phyloP scores from a whole-genome alignment of 1,140 invertebrate species.

The Hyphantria cunea region DNA sequence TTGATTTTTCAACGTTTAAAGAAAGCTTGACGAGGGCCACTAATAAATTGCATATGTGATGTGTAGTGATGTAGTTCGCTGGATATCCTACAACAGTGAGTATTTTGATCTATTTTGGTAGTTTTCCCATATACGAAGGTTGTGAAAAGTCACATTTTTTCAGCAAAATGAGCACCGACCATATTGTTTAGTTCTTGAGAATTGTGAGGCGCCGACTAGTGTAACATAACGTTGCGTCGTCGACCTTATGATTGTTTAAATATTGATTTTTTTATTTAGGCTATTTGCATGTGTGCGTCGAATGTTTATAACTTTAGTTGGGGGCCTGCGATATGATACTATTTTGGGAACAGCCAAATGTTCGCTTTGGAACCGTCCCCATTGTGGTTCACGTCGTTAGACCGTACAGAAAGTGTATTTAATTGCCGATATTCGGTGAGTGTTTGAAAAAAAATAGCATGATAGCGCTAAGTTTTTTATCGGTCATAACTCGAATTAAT shows the following conservation, averaged over 20 bases:
- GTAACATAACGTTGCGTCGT: constrained; percentile 40
- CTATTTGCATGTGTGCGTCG: constrained; percentile 28
- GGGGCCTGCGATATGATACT: constrained; percentile 50
- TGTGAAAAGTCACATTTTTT: constrained; percentile 71
- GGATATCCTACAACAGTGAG: constrained; percentile 45
- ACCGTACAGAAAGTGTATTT: constrained; percentile 29
- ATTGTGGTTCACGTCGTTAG: constrained; percentile 21
- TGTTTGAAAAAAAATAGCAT: constrained; percentile 18
- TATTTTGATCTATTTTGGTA: constrained; percentile 57
- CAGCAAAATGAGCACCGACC: constrained; percentile 60
- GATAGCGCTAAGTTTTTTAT: constrained; percentile 24
- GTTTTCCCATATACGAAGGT: constrained; percentile 56
- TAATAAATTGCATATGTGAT: constrained; percentile 71
- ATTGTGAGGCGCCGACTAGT: background rate
- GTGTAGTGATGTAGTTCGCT: constrained; percentile 38
- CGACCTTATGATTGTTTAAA: constrained; percentile 62
- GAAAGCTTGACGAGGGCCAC: constrained; percentile 44
- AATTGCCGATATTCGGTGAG: constrained; percentile 19
- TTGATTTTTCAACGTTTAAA: constrained; percentile 76
- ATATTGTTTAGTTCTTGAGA: constrained; percentile 38
- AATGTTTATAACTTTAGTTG: constrained; percentile 71
- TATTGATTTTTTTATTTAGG: constrained; percentile 67
- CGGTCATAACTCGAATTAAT: constrained; percentile 22
- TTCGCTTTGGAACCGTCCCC: constrained; percentile 58
- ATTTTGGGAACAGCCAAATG: constrained; percentile 68